These are phyloP conservation scores for Brienomyrus longianalis DNA, from an alignment of 2,113 vertebrate species.

Conservation along the genomic window DNA sequence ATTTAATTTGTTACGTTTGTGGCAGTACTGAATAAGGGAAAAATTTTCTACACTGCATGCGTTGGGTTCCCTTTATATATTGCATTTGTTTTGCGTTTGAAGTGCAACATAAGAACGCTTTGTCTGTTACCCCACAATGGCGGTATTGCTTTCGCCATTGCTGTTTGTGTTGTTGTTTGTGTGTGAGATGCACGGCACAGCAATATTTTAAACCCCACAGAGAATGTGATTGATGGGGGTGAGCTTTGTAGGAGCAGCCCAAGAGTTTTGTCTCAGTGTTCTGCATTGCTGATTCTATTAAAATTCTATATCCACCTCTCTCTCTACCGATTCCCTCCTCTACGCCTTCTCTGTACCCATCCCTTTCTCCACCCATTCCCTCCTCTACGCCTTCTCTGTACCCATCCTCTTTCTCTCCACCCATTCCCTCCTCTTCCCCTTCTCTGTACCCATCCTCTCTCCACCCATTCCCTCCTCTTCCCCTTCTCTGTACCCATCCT, in stretches of 20 bases:
- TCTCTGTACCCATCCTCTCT: no score
- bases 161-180: not conserved
- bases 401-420: not conserved
- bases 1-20: conserved; percentile 10
- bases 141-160: not conserved
- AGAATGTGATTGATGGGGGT: not conserved
- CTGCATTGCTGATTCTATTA: not conserved
- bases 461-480: not conserved
- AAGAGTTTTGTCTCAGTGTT: conserved; percentile 20
- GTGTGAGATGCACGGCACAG: not conserved
- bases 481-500: not conserved
- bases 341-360: conserved; percentile 15
- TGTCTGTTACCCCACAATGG: not conserved
- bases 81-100: not conserved
- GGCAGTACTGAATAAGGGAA: not conserved
- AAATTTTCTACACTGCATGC: not conserved
- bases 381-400: not conserved
- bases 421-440: conserved; percentile 9
- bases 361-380: conserved; percentile 1
- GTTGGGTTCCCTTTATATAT: not conserved
- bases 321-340: not conserved
- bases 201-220: not conserved
- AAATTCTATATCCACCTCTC: not conserved
- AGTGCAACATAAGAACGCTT: not conserved
- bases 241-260: not conserved